phyloP scores from a whole-genome alignment of 2,797 vertebrate genomes.

The Cercopithecus petaurista region DNA sequence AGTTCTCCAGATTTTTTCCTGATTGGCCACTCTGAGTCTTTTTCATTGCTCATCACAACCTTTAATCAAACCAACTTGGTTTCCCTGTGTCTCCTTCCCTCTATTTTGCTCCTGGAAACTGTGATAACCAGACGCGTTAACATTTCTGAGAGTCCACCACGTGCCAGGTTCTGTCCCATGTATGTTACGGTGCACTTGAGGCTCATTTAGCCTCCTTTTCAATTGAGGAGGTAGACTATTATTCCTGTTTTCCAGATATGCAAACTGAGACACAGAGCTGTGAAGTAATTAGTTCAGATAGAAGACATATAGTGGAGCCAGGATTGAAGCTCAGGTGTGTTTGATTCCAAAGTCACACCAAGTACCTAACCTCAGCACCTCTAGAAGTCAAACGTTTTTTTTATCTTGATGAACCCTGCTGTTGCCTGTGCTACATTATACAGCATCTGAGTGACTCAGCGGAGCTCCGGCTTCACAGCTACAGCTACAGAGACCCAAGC shows the following conservation, averaged over 20 bases:
- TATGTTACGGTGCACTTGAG: background rate
- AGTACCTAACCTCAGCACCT: background rate
- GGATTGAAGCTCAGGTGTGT: background rate
- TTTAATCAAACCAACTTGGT: accelerated
- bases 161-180: background rate
- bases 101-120: background rate
- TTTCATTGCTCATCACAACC: background rate
- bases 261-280: background rate
- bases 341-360: background rate
- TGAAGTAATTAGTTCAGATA: background rate
- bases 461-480: background rate
- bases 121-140: accelerated
- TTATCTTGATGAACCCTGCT: background rate
- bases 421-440: background rate
- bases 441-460: background rate
- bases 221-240: background rate
- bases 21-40: background rate
- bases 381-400: background rate
- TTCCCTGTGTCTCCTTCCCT: background rate
- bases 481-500: background rate
- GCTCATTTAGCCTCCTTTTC: background rate
- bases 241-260: background rate
- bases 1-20: background rate
- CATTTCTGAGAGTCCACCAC: background rate
- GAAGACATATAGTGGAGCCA: too few species aligned